These are phyloP conservation scores for Eonycteris spelaea DNA, from an alignment of 2,113 vertebrate species.

Conservation along the genomic window DNA sequence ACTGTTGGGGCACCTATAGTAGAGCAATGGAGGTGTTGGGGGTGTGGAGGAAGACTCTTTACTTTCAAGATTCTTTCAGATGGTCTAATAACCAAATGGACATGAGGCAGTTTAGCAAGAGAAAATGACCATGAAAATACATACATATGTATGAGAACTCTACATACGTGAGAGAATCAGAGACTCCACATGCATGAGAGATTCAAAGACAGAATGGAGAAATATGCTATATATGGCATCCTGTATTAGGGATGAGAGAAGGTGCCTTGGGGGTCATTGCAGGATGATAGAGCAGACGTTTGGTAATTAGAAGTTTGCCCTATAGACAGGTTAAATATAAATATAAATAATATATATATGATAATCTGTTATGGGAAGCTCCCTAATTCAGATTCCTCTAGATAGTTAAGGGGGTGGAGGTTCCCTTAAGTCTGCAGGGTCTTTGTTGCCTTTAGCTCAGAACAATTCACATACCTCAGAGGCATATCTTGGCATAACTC, in stretches of 20 bases:
- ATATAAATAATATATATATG: too few species aligned
- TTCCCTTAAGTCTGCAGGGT: not conserved
- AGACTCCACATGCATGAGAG: not conserved
- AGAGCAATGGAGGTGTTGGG: not conserved
- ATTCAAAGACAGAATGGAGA: not conserved
- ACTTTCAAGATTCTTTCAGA: not conserved
- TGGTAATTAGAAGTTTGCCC: too few species aligned
- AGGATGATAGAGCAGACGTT: not conserved
- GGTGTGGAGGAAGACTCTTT: not conserved
- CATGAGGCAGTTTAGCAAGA: not conserved
- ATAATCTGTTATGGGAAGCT: not conserved
- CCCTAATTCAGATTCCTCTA: not conserved
- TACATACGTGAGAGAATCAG: not conserved
- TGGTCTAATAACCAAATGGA: not conserved
- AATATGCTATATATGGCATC: not conserved
- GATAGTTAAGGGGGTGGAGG: not conserved
- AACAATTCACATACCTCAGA: not conserved
- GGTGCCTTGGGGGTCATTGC: not conserved
- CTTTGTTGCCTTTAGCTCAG: not conserved
- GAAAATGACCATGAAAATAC: not conserved
- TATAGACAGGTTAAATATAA: too few species aligned
- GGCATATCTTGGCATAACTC: not conserved
- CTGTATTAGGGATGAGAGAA: too few species aligned
- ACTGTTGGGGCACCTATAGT: not conserved
- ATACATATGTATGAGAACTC: not conserved